Evolutionary conservation across 2,888 invertebrate species (phyloP).

Genomic region (Ectemnius cavifrons): DNA sequence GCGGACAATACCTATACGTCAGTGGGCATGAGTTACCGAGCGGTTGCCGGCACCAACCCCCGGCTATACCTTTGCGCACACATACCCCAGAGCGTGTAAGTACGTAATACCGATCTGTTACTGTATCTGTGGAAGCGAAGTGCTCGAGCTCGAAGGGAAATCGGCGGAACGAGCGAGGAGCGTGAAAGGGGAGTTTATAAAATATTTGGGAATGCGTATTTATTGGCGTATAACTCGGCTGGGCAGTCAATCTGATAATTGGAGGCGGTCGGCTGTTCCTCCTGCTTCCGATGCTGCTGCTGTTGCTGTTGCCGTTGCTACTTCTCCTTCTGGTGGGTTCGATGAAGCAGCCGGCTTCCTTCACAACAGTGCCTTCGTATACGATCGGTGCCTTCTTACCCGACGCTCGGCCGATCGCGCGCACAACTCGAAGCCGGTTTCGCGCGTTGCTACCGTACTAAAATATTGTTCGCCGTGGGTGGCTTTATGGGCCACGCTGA

Average conservation of each 20-base stretch:
- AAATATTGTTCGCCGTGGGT: constrained; percentile 76
- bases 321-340: not conserved
- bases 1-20: constrained; percentile 69
- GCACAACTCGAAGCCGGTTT: constrained; percentile 66
- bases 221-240: constrained; percentile 58
- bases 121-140: constrained; percentile 2
- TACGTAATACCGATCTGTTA: constrained; percentile 30
- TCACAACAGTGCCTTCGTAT: not conserved
- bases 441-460: constrained; percentile 74
- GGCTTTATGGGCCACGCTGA: constrained; percentile 72
- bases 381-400: constrained; percentile 14
- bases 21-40: constrained; percentile 69
- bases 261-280: constrained; percentile 51
- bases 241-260: constrained; percentile 69
- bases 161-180: constrained; percentile 16
- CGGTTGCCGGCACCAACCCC: constrained; percentile 54
- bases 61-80: constrained; percentile 6
- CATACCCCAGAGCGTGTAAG: constrained; percentile 7
- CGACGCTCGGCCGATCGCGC: constrained; percentile 29
- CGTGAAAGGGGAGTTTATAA: constrained; percentile 45
- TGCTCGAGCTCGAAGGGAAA: constrained; percentile 11
- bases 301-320: constrained; percentile 11
- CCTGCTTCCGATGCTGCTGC: constrained; percentile 16
- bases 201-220: constrained; percentile 66
- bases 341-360: not conserved